These are phyloP conservation scores for Acholoe squamosa DNA, from an alignment of 2,888 invertebrate genomes.

Conservation along the genomic window DNA sequence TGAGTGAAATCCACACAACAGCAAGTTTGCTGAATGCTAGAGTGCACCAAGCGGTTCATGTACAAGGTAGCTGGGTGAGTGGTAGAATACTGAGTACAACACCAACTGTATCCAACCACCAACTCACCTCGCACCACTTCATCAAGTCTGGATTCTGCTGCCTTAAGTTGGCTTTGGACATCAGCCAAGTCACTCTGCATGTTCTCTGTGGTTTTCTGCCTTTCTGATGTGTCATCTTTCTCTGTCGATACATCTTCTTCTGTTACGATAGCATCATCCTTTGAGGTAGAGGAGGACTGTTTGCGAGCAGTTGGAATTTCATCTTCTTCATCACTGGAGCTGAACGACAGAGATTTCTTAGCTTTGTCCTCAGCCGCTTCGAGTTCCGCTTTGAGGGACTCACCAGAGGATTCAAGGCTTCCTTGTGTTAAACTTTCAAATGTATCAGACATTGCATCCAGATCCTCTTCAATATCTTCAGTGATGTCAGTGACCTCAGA, in stretches of 20 bases:
- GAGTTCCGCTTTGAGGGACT: conserved; percentile 43
- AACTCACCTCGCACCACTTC: conserved; percentile 50
- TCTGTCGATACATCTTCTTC: conserved; percentile 38
- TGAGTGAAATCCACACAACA: conserved; percentile 32
- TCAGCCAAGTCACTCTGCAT: not conserved
- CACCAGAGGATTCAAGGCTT: conserved; percentile 50
- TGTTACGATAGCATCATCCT: conserved; percentile 8
- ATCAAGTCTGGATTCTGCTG: conserved; percentile 1
- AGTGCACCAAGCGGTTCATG: conserved; percentile 40
- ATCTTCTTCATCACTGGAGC: conserved; percentile 55
- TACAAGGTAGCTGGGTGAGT: conserved; percentile 30
- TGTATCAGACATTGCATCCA: conserved; percentile 12
- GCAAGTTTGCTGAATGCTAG: not conserved
- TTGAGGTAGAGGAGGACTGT: not conserved
- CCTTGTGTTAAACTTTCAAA: conserved; percentile 50
- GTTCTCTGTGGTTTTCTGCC: not conserved
- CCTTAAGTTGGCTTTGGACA: not conserved
- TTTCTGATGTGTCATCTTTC: not conserved
- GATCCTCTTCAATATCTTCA: conserved; percentile 14
- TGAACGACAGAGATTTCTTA: conserved; percentile 5
- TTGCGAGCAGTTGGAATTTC: not conserved
- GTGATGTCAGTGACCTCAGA: conserved; percentile 10
- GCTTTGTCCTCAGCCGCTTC: conserved; percentile 47
- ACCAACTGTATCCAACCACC: conserved; percentile 1
- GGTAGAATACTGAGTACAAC: conserved; percentile 31